Conservation (phyloP, 2,888 invertebrate genomes). For the Stegana nigrithorax region DNA sequence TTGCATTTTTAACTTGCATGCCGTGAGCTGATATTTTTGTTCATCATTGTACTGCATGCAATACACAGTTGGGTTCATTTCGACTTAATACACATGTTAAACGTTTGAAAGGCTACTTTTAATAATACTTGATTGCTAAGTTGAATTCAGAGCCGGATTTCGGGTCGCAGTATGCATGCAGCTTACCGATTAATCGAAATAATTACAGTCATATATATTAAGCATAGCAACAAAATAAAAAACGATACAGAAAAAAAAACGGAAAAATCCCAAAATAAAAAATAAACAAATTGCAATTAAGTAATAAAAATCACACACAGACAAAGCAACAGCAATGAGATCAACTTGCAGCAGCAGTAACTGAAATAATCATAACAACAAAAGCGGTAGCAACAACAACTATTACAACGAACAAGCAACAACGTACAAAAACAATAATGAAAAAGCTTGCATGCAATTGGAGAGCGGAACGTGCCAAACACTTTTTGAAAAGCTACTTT, state of each 20-base stretch:
- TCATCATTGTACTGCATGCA: no score
- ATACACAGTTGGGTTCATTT: no score
- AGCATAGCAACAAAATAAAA: background rate
- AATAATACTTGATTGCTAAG: no score
- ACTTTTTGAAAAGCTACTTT: background rate
- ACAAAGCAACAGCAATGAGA: background rate
- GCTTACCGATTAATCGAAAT: background rate
- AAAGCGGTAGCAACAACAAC: background rate
- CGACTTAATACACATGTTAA: no score
- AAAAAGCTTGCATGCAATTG: background rate
- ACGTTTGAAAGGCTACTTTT: no score
- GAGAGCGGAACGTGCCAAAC: constrained; percentile 13
- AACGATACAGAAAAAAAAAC: background rate
- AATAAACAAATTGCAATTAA: constrained; percentile 9
- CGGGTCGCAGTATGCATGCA: no score
- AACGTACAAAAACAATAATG: background rate
- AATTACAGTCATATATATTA: no score
- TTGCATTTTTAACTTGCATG: no score
- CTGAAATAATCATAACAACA: background rate
- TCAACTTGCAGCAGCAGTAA: background rate
- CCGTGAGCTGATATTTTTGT: no score
- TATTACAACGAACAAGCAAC: background rate
- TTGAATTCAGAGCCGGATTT: no score
- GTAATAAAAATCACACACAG: background rate
- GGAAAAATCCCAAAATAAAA: background rate